Evolutionary conservation across 2,113 vertebrate genomes (phyloP).

Genomic region (Microtus ochrogaster): DNA sequence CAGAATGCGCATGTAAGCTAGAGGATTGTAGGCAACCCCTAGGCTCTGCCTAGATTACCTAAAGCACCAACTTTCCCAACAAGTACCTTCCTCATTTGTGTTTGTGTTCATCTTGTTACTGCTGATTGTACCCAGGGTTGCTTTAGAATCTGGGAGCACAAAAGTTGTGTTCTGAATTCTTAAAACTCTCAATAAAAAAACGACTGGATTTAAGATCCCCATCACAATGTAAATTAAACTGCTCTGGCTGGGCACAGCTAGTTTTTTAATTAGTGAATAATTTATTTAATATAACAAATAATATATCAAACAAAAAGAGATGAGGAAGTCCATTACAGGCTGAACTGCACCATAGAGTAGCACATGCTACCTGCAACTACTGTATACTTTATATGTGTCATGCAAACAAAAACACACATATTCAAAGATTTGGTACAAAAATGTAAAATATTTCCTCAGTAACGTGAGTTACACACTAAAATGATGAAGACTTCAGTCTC

Average conservation of each 20-base stretch:
- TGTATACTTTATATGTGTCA: background rate
- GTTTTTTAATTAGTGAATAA: background rate
- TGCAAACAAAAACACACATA: background rate
- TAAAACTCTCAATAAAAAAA: background rate
- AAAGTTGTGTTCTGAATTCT: constrained; percentile 4
- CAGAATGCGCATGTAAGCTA: background rate
- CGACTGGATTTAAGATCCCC: background rate
- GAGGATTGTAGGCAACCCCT: background rate
- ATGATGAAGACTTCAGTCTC: background rate
- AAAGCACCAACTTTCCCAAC: background rate
- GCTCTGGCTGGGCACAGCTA: background rate
- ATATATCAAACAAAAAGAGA: background rate
- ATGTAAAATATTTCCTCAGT: background rate
- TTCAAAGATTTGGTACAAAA: background rate
- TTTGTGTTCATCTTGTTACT: background rate
- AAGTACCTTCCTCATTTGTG: background rate
- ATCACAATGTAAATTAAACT: background rate
- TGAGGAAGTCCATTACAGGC: background rate
- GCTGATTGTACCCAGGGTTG: background rate
- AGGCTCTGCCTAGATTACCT: background rate
- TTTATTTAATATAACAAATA: background rate
- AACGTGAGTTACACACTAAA: background rate
- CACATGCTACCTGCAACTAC: background rate
- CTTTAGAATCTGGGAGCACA: background rate
- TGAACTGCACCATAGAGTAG: background rate